Evolutionary conservation across 2,888 invertebrate species (phyloP).

Genomic region (Acleris holmiana): DNA sequence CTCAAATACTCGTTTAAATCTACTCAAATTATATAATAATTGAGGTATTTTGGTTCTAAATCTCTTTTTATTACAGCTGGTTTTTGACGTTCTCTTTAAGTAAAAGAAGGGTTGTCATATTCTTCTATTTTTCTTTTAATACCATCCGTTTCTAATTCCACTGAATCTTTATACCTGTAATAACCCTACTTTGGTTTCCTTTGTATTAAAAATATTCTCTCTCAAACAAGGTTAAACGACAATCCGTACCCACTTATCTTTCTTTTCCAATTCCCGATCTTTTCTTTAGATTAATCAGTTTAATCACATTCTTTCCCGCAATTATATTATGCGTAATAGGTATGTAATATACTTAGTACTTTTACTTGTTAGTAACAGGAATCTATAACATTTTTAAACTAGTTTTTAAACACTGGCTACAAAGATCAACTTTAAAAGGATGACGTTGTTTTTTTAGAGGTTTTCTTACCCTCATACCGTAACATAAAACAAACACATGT

Average conservation of each 20-base stretch:
- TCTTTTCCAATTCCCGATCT: constrained; percentile 23
- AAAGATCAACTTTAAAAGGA: too few species aligned
- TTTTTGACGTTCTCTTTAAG: too few species aligned
- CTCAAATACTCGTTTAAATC: too few species aligned
- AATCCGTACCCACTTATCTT: constrained; percentile 17
- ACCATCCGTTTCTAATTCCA: not conserved
- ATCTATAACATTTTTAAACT: too few species aligned
- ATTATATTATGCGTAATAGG: constrained; percentile 8
- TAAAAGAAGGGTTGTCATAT: too few species aligned
- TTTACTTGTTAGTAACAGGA: not conserved
- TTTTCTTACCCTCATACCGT: too few species aligned
- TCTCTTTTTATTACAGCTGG: too few species aligned
- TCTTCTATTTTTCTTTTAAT: not conserved
- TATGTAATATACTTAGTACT: not conserved
- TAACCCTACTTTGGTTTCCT: constrained; percentile 15
- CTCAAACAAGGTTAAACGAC: constrained; percentile 18
- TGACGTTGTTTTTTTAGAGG: too few species aligned
- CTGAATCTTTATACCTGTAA: not conserved
- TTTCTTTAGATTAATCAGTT: constrained; percentile 16
- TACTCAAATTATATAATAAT: too few species aligned
- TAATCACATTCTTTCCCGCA: constrained; percentile 23
- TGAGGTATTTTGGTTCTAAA: too few species aligned
- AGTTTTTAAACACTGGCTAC: too few species aligned
- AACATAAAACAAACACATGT: too few species aligned
- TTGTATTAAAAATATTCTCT: constrained; percentile 17